Percentiles rank a stretch among this genome's conserved stretches.
phyloP scores from a whole-genome alignment of 92 coral and sea anemone species.

The Palythoa grandis region DNA sequence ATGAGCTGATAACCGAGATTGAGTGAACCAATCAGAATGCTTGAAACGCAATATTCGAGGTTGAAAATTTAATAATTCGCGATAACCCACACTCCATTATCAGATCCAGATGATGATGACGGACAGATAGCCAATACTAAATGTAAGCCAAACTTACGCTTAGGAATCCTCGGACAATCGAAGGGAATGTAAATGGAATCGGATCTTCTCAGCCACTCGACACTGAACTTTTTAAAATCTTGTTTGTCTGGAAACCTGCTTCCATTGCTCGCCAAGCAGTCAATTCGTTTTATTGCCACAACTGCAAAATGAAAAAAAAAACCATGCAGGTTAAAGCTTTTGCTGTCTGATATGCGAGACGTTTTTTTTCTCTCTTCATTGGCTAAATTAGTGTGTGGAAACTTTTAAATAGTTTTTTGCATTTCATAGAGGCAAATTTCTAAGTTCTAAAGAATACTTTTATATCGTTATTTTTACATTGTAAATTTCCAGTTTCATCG shows the following conservation, averaged over 20 bases:
- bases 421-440: background rate
- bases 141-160: constrained; percentile 30
- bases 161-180: constrained; percentile 41
- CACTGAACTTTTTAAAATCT: constrained; percentile 8
- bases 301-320: constrained; percentile 1
- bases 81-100: background rate
- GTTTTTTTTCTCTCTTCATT: background rate
- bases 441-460: background rate
- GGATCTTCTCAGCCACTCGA: constrained; percentile 43
- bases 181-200: constrained; percentile 55
- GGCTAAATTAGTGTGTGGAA: too few relatives aligned
- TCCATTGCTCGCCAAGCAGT: constrained; percentile 57
- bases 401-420: too few relatives aligned
- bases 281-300: constrained; percentile 51
- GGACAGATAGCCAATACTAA: background rate
- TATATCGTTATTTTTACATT: background rate
- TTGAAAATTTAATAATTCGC: too few relatives aligned
- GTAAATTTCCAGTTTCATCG: background rate
- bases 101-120: background rate
- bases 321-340: background rate
- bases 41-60: too few relatives aligned
- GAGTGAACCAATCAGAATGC: too few relatives aligned
- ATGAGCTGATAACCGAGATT: too few relatives aligned
- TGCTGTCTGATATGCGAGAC: background rate
- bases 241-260: constrained; percentile 57